phyloP scores from a whole-genome alignment of 2,888 invertebrate genomes.

The Orgyia antiqua region DNA sequence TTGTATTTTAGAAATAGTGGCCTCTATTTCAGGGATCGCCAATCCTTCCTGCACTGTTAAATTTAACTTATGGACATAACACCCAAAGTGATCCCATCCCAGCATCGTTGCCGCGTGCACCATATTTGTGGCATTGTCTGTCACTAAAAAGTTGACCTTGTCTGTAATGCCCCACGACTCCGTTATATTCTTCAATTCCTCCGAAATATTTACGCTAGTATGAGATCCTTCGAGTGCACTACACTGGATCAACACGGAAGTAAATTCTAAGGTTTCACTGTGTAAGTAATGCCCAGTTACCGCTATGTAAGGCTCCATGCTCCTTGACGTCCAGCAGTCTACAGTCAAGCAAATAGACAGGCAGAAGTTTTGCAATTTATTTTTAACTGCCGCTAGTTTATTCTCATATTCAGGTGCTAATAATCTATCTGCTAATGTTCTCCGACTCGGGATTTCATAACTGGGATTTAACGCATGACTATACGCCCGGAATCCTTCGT shows the following conservation, averaged over 20 bases:
- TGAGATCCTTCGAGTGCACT: conserved; percentile 8
- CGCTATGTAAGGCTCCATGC: conserved; percentile 9
- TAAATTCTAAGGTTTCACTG: conserved; percentile 6
- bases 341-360: conserved; percentile 14
- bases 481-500: conserved; percentile 8
- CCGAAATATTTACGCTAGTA: conserved; percentile 6
- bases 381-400: too few relatives aligned
- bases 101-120: not conserved
- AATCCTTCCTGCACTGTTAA: not conserved
- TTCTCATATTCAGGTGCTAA: too few relatives aligned
- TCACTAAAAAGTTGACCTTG: conserved; percentile 10
- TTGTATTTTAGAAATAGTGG: conserved; percentile 1
- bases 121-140: conserved; percentile 4
- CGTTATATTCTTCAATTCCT: not conserved
- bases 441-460: conserved; percentile 5
- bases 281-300: conserved; percentile 15
- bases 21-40: not conserved
- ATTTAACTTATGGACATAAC: conserved; percentile 4
- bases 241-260: conserved; percentile 7
- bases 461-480: not conserved
- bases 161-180: conserved; percentile 2
- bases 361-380: too few relatives aligned
- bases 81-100: conserved; percentile 1
- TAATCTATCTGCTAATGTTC: conserved; percentile 4
- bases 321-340: conserved; percentile 14